Evolutionary conservation across 2,888 invertebrate genomes (phyloP), one percentile per base, ranked within the genome.

Genomic region (Pilophorus perplexus): DNA sequence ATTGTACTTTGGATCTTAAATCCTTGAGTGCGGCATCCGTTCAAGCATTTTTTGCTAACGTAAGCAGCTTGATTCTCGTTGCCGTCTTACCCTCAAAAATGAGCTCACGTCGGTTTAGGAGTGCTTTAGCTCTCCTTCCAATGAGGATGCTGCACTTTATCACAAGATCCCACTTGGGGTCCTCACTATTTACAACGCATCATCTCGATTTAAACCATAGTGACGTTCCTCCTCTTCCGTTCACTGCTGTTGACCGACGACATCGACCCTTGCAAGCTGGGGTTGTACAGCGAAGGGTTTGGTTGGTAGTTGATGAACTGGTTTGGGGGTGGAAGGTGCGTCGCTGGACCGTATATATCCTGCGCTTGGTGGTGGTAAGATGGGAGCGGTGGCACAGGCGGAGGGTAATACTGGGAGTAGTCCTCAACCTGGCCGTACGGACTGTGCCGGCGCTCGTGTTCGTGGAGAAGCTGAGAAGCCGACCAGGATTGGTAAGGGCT

Each of bases 401-500:
- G 82, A 1, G 80, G 77, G 44, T 72, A 71, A 33, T 72, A 71
- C 59, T 69, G 69, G 6, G 67, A 42, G 57, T 72, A 71, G 64
- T 71, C 72, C 10, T 73, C 73, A 3, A 73, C 71, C 44, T 73
- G 73, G 5, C 73, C 73, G 37, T 73, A 73, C 0, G 82, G 82
- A 71, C 81, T 82, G 68, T 80, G 80, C 22, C 83, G 75, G 52
- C 81, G 75, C 73, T 84, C 83, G 72, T 83, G 83, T 72, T 83
- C 82, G 70, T 81, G 81, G 1, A 84, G 74, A 10, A 84, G 75
- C 71, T 84, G 83, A 2, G 82, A 81, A 1, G 84, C 83, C 23
- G 81, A 82, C 83, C 84, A 84, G 1, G 81, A 82, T 72, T 82
- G 82, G 72, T 79, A 82, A 0, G 82, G 83, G 70, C 80, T 81